Percentiles rank a stretch among this genome's conserved stretches.
Evolutionary conservation across 2,888 invertebrate genomes (phyloP).

Genomic region (Trissoscelio sp.): DNA sequence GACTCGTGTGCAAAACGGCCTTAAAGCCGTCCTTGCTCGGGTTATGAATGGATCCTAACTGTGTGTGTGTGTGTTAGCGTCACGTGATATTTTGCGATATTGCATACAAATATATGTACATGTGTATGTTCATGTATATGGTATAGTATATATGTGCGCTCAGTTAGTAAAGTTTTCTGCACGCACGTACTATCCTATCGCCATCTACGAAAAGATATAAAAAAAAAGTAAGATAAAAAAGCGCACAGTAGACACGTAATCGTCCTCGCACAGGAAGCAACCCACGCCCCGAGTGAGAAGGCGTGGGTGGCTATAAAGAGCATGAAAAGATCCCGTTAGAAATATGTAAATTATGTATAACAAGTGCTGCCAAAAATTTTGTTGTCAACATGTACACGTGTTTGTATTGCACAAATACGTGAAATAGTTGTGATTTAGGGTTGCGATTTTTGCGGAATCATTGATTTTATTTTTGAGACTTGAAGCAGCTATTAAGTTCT

Average conservation of each 20-base stretch:
- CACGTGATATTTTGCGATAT: constrained; percentile 58
- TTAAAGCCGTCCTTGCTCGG: constrained; percentile 81
- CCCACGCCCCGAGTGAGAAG: constrained; percentile 73
- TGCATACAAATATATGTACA: constrained; percentile 6
- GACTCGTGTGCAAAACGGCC: constrained; percentile 75
- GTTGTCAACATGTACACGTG: neutral
- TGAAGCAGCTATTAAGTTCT: no score
- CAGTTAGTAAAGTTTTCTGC: constrained; percentile 1
- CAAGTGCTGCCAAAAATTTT: constrained; percentile 1
- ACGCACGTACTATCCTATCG: constrained; percentile 51
- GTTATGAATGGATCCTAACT: constrained; percentile 78
- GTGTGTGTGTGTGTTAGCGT: constrained; percentile 5
- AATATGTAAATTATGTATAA: constrained; percentile 33
- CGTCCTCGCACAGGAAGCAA: constrained; percentile 77
- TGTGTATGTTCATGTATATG: neutral
- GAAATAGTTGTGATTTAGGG: no score
- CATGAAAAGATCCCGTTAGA: constrained; percentile 64
- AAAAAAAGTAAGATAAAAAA: constrained; percentile 44
- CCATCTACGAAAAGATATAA: constrained; percentile 50
- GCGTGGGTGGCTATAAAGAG: constrained; percentile 58
- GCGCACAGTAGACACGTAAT: constrained; percentile 72
- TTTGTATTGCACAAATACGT: neutral
- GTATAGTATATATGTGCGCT: neutral
- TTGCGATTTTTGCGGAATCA: no score
- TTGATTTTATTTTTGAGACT: no score